Percentiles rank a stretch among this genome's conserved stretches.
Evolutionary conservation across 2,113 vertebrate species (phyloP).

Genomic region (Cyprinodon tularosa): DNA sequence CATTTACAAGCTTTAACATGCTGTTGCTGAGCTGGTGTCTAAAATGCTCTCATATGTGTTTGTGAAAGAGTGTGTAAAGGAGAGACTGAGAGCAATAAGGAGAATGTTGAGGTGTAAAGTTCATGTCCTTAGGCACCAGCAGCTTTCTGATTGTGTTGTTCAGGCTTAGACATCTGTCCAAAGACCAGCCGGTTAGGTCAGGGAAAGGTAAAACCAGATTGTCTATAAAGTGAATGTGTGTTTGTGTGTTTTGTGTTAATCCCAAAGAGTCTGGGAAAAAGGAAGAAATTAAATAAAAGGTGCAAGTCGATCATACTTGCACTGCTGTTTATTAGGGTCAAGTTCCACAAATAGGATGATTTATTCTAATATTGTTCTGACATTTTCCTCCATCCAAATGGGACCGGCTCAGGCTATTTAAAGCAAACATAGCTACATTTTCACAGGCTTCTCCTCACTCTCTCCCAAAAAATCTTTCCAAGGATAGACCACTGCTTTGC

Average conservation of each 20-base stretch:
- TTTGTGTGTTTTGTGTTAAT: neutral
- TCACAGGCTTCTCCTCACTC: slow-evolving; percentile 18
- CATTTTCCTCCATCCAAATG: slow-evolving; percentile 63
- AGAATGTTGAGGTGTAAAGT: slow-evolving; percentile 57
- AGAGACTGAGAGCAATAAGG: slow-evolving; percentile 1
- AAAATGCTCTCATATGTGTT: neutral
- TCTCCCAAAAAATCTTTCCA: slow-evolving; percentile 22
- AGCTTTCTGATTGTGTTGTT: slow-evolving; percentile 63
- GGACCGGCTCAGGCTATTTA: slow-evolving; percentile 34
- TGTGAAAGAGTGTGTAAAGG: slow-evolving; percentile 5
- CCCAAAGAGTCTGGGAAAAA: neutral
- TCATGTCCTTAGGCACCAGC: slow-evolving; percentile 62
- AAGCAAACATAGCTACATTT: neutral
- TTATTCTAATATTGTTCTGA: slow-evolving; percentile 68
- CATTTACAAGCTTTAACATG: neutral
- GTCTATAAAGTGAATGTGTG: neutral
- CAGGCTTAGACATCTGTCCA: slow-evolving; percentile 57
- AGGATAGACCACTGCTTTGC: no score
- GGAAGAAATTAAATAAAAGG: slow-evolving; percentile 26
- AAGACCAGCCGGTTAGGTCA: slow-evolving; percentile 61
- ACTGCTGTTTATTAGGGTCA: slow-evolving; percentile 19
- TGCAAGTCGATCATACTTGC: slow-evolving; percentile 41
- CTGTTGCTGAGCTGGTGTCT: slow-evolving; percentile 4
- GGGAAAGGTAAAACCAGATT: slow-evolving; percentile 46
- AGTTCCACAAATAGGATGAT: slow-evolving; percentile 32